A percentile compares a stretch with the other conserved stretches of the same genome.
Evolutionary conservation across 2,888 invertebrate species (phyloP).

Genomic region (Acleris emargana): DNA sequence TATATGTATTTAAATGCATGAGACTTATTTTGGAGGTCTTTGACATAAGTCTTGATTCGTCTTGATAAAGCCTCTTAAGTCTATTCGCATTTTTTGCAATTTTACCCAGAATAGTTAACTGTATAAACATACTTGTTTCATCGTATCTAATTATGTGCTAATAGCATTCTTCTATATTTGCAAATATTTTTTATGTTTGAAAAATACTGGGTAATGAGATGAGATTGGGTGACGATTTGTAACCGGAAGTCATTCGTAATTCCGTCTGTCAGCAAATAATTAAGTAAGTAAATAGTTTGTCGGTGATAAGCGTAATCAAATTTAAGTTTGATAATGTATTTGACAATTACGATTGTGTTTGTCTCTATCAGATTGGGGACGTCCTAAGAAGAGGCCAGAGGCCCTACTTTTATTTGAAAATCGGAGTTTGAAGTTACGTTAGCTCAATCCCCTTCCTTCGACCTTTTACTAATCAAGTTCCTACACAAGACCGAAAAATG

Average conservation of each 20-base stretch:
- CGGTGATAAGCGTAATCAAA: conserved; percentile 6
- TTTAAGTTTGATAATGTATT: neutral
- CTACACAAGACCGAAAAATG: too few species aligned
- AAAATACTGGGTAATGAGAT: neutral
- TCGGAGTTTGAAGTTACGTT: too few species aligned
- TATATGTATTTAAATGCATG: conserved; percentile 10
- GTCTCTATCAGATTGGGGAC: too few species aligned
- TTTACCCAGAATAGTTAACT: too few species aligned
- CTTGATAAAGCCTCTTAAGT: neutral
- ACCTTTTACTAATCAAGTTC: neutral
- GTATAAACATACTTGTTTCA: too few species aligned
- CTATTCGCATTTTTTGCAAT: too few species aligned
- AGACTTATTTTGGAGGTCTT: conserved; percentile 11
- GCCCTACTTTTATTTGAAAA: too few species aligned
- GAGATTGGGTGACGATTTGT: conserved; percentile 7
- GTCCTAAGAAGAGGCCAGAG: too few species aligned
- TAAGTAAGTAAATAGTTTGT: neutral
- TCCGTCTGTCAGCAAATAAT: conserved; percentile 13
- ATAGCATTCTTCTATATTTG: neutral
- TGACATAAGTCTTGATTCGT: neutral
- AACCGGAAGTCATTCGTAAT: conserved; percentile 8
- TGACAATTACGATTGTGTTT: too few species aligned
- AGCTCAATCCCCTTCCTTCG: too few species aligned
- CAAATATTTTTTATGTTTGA: neutral
- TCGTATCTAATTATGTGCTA: too few species aligned